Evolutionary conservation across 2,113 vertebrate species (phyloP), one percentile per base, ranked within the genome.

Genomic region (Pelecanoides urinatrix): DNA sequence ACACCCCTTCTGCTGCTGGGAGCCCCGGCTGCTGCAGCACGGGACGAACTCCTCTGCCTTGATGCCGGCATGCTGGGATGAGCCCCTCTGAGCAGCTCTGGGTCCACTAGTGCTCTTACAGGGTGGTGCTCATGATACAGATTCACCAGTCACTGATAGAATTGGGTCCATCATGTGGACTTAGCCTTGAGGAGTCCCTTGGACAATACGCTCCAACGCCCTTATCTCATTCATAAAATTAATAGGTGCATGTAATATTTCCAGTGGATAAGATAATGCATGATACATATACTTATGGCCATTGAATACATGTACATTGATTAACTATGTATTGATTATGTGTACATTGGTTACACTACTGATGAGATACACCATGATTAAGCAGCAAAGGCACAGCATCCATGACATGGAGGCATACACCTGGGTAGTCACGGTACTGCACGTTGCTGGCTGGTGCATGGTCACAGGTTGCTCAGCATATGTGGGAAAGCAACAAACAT

Each of bases 61-160:
- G 67, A 17, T 29, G 16, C 32, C 0, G 4, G 30, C 30, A 27
- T 0, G 0, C 36, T 9, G 19, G 42, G 42, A 42, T 67, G 19
- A 44, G 44, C 2, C 36, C 20, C 56, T 3, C 9, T 15, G 59
- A 77, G 65, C 19, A 49, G 16, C n/a, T 78, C 32, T 52, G 50
- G 42, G 56, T 14, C 52, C 42, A 17, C 9, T 9, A 27, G 18
- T 25, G 42, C 52, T 83, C 47, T 47, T 68, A 16, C 9, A 20
- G 30, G 8, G 8, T 27, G 34, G 8, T 55, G 17, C 13, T 58
- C 63, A 72, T 0, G 1, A 26, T 27, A 45, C 7, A 30, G 34
- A 47, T 47, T 67, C 45, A 80, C 36, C 53, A 40, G 32, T 34
- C 6, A 4, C 30, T 32, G 42, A 20, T 7, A 67, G 42, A 62